phyloP scores from a whole-genome alignment of 1,140 invertebrate genomes.

The Caenorhabditis briggsae region DNA sequence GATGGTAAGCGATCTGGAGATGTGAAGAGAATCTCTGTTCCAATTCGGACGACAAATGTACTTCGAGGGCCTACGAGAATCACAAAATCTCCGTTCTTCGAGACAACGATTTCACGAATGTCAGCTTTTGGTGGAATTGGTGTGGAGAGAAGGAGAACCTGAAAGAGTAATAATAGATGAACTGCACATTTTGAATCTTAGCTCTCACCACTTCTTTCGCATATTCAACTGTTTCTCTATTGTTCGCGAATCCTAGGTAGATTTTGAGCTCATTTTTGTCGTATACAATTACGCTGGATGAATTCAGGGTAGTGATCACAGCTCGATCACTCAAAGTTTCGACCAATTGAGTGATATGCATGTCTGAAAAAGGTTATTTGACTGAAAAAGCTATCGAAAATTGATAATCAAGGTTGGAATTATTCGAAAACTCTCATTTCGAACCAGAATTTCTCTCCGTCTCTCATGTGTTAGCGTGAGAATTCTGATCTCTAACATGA shows the following conservation, averaged over 20 bases:
- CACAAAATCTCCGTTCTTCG: constrained; percentile 19
- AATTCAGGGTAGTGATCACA: not conserved
- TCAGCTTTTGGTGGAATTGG: constrained; percentile 1
- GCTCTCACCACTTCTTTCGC: constrained; percentile 14
- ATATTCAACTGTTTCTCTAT: not conserved
- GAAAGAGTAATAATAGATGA: not conserved
- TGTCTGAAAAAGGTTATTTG: constrained; percentile 3
- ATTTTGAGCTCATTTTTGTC: constrained; percentile 29
- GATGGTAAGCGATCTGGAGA: constrained; percentile 10
- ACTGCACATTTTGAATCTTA: not conserved
- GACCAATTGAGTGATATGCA: constrained; percentile 28
- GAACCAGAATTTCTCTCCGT: too few relatives aligned
- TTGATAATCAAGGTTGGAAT: too few relatives aligned
- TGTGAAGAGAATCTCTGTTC: not conserved
- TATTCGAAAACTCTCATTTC: too few relatives aligned
- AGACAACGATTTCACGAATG: constrained; percentile 1
- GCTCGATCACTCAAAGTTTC: constrained; percentile 7
- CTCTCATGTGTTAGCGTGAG: too few relatives aligned
- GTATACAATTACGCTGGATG: constrained; percentile 75
- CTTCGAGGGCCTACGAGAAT: constrained; percentile 35
- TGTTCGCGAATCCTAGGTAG: constrained; percentile 11
- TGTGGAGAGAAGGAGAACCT: constrained; percentile 12
- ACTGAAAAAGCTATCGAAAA: not conserved
- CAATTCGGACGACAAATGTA: constrained; percentile 15
- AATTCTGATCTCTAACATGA: too few relatives aligned